phyloP scores from a whole-genome alignment of 1,140 invertebrate genomes.

The Calephelis nemesis region DNA sequence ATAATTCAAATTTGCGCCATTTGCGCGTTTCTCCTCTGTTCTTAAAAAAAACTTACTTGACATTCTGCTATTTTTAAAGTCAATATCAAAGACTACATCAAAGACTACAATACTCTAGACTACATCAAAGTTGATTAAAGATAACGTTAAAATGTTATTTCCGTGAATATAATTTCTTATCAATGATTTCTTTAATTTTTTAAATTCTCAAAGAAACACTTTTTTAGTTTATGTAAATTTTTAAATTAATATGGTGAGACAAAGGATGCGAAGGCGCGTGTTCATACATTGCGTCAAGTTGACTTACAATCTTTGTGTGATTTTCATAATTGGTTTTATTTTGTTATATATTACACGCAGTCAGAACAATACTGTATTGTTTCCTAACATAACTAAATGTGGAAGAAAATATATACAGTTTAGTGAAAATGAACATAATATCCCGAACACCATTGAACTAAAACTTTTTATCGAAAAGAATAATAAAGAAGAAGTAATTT shows the following conservation, averaged over 20 bases:
- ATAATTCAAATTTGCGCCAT: no score
- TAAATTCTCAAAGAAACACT: no score
- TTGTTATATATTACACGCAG: slow-evolving; percentile 18
- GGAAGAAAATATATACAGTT: slow-evolving; percentile 24
- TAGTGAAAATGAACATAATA: slow-evolving; percentile 11
- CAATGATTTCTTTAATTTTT: no score
- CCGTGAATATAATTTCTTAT: no score
- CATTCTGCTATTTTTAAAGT: no score
- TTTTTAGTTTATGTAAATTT: background rate
- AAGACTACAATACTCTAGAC: no score
- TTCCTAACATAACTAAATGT: slow-evolving; percentile 22
- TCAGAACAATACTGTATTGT: slow-evolving; percentile 12
- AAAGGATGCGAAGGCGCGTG: background rate
- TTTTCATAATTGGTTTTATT: background rate
- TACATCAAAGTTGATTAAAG: no score
- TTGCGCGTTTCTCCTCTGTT: no score
- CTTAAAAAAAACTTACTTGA: no score
- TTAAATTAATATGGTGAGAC: background rate
- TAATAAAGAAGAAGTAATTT: slow-evolving; percentile 40
- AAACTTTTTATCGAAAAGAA: slow-evolving; percentile 29
- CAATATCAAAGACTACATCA: no score
- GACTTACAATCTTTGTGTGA: background rate
- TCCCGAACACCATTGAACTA: slow-evolving; percentile 18
- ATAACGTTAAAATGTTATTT: no score
- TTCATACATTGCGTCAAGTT: background rate